phyloP scores from a whole-genome alignment of 2,888 invertebrate genomes.

The Nephrotoma flavescens region DNA sequence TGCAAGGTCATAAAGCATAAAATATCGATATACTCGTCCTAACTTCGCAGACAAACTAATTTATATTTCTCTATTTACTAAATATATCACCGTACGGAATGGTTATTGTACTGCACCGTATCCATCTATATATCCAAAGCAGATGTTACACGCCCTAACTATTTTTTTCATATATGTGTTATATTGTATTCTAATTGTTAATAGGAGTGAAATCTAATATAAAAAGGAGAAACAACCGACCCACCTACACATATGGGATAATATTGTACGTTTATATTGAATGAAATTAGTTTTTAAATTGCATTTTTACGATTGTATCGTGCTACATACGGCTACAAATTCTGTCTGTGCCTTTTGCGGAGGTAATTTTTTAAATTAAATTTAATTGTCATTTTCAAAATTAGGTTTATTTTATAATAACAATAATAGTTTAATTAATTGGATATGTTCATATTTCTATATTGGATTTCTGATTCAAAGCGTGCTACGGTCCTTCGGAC shows the following conservation, averaged over 20 bases:
- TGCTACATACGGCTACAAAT: background rate
- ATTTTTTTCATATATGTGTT: background rate
- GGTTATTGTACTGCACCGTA: background rate
- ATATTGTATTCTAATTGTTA: background rate
- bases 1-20: background rate
- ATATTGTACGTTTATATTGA: background rate
- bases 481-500: too few species aligned
- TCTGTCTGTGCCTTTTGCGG: too few species aligned
- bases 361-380: too few species aligned
- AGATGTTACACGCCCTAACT: background rate
- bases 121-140: background rate
- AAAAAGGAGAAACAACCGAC: background rate
- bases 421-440: too few species aligned
- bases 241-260: background rate
- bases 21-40: background rate
- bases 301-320: background rate
- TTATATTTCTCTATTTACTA: background rate
- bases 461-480: too few species aligned
- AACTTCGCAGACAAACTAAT: background rate
- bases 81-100: background rate
- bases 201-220: background rate
- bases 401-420: too few species aligned
- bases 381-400: too few species aligned
- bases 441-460: too few species aligned
- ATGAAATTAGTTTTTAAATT: background rate